phyloP scores from a whole-genome alignment of 2,113 vertebrate genomes.

The Mus spicilegus region DNA sequence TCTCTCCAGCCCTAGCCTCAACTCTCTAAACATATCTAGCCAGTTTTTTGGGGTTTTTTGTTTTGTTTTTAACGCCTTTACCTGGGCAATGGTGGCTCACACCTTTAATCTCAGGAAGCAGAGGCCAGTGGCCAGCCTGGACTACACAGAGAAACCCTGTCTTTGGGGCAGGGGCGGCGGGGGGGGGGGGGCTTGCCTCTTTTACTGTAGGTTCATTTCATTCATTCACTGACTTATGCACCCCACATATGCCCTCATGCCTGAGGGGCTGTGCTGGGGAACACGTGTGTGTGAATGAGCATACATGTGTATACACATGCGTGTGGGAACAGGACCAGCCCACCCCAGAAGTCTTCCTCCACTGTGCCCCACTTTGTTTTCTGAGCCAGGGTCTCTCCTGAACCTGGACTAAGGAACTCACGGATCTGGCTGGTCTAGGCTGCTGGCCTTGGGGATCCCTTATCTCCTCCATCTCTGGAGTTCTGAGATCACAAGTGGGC shows the following conservation, averaged over 20 bases:
- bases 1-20: background rate
- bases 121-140: background rate
- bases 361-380: too few species aligned
- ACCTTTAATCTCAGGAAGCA: background rate
- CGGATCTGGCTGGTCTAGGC: background rate
- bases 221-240: background rate
- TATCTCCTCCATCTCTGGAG: background rate
- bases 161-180: background rate
- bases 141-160: background rate
- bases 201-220: rapidly evolving
- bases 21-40: too few species aligned
- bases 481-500: too few species aligned
- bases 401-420: background rate
- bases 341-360: background rate
- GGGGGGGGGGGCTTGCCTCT: background rate
- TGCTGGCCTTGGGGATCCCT: background rate
- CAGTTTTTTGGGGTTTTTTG: background rate
- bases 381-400: background rate
- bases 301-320: background rate
- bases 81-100: background rate
- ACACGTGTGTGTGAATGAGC: background rate
- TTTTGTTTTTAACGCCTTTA: background rate
- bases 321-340: background rate
- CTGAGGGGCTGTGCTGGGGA: too few species aligned
- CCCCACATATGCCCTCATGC: background rate